Conservation (phyloP, 2,113 vertebrate genomes). For the Elaphurus davidianus region DNA sequence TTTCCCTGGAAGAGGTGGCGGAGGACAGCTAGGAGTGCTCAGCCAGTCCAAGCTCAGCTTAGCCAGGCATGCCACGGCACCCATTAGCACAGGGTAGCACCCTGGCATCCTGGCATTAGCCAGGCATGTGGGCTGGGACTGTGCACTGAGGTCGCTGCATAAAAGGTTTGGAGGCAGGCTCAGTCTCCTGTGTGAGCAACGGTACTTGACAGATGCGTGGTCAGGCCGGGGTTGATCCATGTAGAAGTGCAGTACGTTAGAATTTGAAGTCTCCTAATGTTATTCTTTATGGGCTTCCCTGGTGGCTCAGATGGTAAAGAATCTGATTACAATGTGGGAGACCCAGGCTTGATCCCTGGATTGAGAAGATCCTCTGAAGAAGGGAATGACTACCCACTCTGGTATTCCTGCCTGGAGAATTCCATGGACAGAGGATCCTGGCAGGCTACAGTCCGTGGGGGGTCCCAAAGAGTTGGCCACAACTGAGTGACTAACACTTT, state of each 20-base stretch:
- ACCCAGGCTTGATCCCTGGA: background rate
- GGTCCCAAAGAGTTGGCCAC: background rate
- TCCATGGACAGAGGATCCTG: background rate
- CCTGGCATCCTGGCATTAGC: no score
- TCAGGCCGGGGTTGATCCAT: background rate
- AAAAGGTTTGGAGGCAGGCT: no score
- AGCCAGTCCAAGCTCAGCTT: background rate
- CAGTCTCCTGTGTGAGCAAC: background rate
- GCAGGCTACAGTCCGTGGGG: background rate
- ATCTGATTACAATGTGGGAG: background rate
- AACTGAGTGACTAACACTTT: background rate
- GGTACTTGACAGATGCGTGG: background rate
- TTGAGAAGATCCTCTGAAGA: background rate
- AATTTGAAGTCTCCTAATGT: background rate
- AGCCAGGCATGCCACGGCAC: background rate
- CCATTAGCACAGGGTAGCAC: background rate
- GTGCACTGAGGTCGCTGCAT: background rate
- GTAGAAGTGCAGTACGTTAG: background rate
- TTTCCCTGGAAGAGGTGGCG: background rate
- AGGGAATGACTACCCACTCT: background rate
- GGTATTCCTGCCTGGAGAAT: background rate
- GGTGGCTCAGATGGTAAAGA: background rate
- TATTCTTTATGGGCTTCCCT: background rate
- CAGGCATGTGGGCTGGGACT: fast-evolving
- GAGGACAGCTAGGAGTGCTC: background rate